Conservation (phyloP, 2,888 invertebrate genomes). For the Scaptomyza cyrtandrae region DNA sequence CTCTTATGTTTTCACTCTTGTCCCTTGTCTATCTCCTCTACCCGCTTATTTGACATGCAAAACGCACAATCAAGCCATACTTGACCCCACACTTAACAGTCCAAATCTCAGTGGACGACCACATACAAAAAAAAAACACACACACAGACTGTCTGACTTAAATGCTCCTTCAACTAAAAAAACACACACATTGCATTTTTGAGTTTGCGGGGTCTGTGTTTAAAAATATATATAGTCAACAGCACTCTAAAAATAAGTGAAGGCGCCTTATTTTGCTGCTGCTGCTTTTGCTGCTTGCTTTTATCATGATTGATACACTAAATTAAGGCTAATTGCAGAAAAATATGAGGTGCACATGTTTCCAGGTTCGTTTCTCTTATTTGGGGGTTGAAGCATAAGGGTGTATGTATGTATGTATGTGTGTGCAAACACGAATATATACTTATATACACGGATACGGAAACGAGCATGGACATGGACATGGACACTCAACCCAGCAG, state of each 20-base stretch:
- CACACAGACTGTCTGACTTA: constrained; percentile 19
- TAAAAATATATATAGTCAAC: constrained; percentile 42
- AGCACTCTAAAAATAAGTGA: constrained; percentile 38
- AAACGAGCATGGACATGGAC: constrained; percentile 53
- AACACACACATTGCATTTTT: constrained; percentile 13
- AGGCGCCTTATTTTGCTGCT: constrained; percentile 29
- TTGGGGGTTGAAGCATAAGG: constrained; percentile 38
- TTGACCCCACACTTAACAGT: constrained; percentile 51
- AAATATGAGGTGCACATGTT: constrained; percentile 76
- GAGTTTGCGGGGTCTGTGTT: constrained; percentile 24
- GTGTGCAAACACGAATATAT: background rate
- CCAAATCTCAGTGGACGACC: constrained; percentile 53
- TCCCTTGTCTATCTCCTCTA: constrained; percentile 12
- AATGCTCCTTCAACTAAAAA: constrained; percentile 52
- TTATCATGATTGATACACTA: constrained; percentile 75
- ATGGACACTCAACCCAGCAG: constrained; percentile 54
- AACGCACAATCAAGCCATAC: constrained; percentile 42
- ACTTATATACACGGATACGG: constrained; percentile 33
- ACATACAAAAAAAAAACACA: constrained; percentile 1
- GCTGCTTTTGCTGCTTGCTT: constrained; percentile 20
- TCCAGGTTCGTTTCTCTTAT: constrained; percentile 11
- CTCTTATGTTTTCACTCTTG: constrained; percentile 52
- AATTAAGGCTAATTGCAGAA: constrained; percentile 77
- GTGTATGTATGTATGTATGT: background rate
- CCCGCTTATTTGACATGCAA: constrained; percentile 55